A percentile compares a stretch with the other conserved stretches of the same genome.
phyloP scores from a whole-genome alignment of 2,888 invertebrate genomes.

The Chrysolina haemoptera region DNA sequence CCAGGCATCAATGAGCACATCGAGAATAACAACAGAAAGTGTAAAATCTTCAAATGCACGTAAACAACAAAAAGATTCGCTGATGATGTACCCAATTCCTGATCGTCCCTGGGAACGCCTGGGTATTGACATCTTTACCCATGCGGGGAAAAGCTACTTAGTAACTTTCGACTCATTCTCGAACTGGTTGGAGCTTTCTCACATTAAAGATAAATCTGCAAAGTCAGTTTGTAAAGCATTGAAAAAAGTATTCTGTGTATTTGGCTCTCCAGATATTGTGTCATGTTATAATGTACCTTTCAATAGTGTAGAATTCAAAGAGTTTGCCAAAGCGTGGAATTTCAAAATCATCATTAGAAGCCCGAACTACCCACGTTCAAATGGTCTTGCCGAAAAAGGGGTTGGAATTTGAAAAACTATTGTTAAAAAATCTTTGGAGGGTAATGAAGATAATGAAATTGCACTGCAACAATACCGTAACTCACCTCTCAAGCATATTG shows the following conservation, averaged over 20 bases:
- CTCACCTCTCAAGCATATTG: background rate
- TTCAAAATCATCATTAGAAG: background rate
- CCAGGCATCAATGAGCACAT: background rate
- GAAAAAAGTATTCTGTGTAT: conserved; percentile 34
- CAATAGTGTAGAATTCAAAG: conserved; percentile 24
- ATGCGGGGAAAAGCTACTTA: conserved; percentile 34
- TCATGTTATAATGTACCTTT: conserved; percentile 40
- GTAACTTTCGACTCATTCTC: conserved; percentile 41
- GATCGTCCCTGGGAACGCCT: conserved; percentile 40
- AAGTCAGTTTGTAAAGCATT: conserved; percentile 33
- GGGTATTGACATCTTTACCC: conserved; percentile 43
- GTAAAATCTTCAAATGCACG: conserved; percentile 19
- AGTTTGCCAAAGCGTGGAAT: conserved; percentile 34
- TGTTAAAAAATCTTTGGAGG: background rate
- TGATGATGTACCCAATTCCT: conserved; percentile 24
- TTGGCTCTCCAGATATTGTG: conserved; percentile 36
- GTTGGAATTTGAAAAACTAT: conserved; percentile 14
- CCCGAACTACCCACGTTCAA: conserved; percentile 19
- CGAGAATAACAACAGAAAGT: conserved; percentile 13
- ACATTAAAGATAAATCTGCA: conserved; percentile 36
- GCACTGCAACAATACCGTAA: conserved; percentile 24
- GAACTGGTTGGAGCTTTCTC: conserved; percentile 40
- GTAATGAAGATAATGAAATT: background rate
- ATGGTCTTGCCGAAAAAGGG: conserved; percentile 22
- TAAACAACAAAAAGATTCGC: conserved; percentile 36